Conservation (phyloP, 2,888 invertebrate genomes). For the Anthophora plumipes region DNA sequence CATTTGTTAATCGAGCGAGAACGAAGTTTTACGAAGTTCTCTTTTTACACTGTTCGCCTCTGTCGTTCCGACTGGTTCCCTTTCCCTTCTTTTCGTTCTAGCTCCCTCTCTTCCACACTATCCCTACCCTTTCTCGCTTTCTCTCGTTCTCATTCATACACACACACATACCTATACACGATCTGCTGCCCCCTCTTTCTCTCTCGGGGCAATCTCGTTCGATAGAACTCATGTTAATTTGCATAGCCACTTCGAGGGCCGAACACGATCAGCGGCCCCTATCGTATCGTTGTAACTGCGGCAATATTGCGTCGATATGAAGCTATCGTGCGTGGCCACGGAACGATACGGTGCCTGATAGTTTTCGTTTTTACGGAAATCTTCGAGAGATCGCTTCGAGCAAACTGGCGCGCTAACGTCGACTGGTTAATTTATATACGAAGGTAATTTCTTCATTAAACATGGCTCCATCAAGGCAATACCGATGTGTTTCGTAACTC, state of each 20-base stretch:
- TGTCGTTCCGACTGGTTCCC: slow-evolving; percentile 40
- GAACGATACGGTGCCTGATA: slow-evolving; percentile 57
- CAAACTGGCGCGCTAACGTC: neutral
- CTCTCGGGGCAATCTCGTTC: slow-evolving; percentile 64
- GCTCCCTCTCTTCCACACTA: neutral
- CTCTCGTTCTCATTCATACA: neutral
- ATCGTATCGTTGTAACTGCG: slow-evolving; percentile 66
- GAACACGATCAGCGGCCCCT: slow-evolving; percentile 60
- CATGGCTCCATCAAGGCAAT: neutral
- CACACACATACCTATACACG: too few species aligned
- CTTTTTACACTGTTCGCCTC: slow-evolving; percentile 35
- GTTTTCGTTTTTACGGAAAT: slow-evolving; percentile 46
- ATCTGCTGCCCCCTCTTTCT: neutral
- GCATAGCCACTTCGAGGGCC: slow-evolving; percentile 73
- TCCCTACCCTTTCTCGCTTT: neutral
- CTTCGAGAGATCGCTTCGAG: slow-evolving; percentile 36
- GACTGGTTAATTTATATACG: slow-evolving; percentile 33
- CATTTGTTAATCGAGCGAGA: slow-evolving; percentile 64
- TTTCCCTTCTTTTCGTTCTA: slow-evolving; percentile 19
- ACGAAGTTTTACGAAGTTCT: slow-evolving; percentile 45
- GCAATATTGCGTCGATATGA: slow-evolving; percentile 66
- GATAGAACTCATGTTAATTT: slow-evolving; percentile 71
- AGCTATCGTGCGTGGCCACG: slow-evolving; percentile 54
- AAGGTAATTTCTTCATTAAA: slow-evolving; percentile 56
- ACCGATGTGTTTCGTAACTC: slow-evolving; percentile 16